Conservation (phyloP, 2,888 invertebrate genomes). For the Napeogenes sylphis region DNA sequence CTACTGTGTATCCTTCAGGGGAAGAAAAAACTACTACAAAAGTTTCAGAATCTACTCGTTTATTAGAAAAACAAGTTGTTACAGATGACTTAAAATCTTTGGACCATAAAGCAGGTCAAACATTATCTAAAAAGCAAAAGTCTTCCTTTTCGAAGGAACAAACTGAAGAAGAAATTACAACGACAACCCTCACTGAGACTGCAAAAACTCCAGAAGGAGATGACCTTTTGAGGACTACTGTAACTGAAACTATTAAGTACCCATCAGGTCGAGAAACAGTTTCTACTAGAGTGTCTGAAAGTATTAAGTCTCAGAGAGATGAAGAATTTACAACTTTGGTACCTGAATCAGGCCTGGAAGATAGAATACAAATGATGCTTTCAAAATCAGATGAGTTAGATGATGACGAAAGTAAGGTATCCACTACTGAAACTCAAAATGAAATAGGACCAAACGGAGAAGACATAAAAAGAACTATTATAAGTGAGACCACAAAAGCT, state of each 20-base stretch:
- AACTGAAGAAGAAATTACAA: conserved; percentile 11
- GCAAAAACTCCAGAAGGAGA: conserved; percentile 12
- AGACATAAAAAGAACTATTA: conserved; percentile 26
- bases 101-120: not conserved
- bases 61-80: conserved; percentile 1
- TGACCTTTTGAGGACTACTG: conserved; percentile 18
- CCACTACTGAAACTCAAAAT: conserved; percentile 16
- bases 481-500: conserved; percentile 23
- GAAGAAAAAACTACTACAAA: conserved; percentile 23
- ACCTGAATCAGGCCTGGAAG: conserved; percentile 12
- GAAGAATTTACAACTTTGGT: not conserved
- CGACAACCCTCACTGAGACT: conserved; percentile 11
- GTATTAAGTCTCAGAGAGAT: conserved; percentile 9
- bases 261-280: conserved; percentile 12
- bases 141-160: not conserved
- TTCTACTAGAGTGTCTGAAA: conserved; percentile 14
- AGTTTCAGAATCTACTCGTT: conserved; percentile 19
- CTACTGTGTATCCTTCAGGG: conserved; percentile 24
- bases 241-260: conserved; percentile 21
- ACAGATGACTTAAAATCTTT: conserved; percentile 5
- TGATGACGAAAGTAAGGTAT: conserved; percentile 8
- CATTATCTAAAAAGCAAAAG: conserved; percentile 2
- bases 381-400: conserved; percentile 6
- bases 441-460: conserved; percentile 21
- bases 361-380: conserved; percentile 18